Conservation (phyloP, 2,888 invertebrate genomes). For the Podabrus alpinus region DNA sequence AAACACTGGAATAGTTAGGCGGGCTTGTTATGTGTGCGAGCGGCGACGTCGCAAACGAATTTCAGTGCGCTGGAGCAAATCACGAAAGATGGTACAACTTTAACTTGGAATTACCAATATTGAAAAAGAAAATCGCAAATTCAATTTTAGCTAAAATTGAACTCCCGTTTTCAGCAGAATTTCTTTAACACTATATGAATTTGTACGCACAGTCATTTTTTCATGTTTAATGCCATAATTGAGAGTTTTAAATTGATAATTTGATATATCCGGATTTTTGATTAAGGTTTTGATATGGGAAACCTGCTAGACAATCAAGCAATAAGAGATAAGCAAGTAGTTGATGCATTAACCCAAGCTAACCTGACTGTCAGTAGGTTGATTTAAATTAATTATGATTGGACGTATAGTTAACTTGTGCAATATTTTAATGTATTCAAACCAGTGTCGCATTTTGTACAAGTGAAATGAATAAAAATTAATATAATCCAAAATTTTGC, state of each 20-base stretch:
- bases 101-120: neutral
- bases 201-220: neutral
- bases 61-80: slow-evolving; percentile 29
- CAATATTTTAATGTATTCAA: neutral
- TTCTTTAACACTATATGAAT: neutral
- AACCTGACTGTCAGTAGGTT: neutral
- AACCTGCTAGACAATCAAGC: neutral
- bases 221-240: slow-evolving; percentile 8
- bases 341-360: neutral
- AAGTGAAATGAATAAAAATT: neutral
- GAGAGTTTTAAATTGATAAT: slow-evolving; percentile 15
- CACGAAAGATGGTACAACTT: neutral
- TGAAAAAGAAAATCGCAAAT: neutral
- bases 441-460: neutral
- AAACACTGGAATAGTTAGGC: slow-evolving; percentile 22
- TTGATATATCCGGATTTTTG: slow-evolving; percentile 20
- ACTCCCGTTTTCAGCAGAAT: neutral
- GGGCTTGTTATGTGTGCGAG: slow-evolving; percentile 10
- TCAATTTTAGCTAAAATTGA: neutral
- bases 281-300: slow-evolving; percentile 10
- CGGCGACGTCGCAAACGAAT: slow-evolving; percentile 22
- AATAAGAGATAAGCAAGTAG: neutral
- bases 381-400: neutral
- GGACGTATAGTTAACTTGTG: neutral
- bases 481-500: neutral